Conservation (phyloP, 2,113 vertebrate species). For the Physeter macrocephalus region DNA sequence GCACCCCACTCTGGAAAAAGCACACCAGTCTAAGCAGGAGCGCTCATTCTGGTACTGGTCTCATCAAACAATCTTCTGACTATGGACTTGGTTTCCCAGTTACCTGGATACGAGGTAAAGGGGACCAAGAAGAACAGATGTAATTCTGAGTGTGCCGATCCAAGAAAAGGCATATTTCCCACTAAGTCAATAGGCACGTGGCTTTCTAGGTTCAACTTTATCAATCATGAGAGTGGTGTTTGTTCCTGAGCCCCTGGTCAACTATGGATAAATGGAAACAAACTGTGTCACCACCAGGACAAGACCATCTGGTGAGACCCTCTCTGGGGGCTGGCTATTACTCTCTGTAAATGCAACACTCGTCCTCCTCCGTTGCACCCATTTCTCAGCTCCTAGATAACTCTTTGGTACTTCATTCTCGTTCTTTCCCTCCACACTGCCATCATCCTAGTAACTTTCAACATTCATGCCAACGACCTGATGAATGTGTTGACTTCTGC, state of each 20-base stretch:
- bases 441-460: neutral
- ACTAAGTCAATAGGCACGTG: neutral
- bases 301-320: neutral
- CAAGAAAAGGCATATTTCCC: neutral
- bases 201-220: neutral
- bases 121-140: neutral
- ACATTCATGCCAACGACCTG: neutral
- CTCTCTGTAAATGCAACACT: neutral
- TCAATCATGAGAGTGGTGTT: neutral
- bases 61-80: neutral
- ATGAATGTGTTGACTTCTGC: neutral
- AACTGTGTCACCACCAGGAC: neutral
- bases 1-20: neutral
- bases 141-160: neutral
- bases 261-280: neutral
- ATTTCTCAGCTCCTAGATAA: neutral
- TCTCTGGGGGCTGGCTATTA: neutral
- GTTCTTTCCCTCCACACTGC: neutral
- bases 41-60: neutral
- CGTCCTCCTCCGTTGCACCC: neutral
- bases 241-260: neutral
- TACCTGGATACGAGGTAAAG: neutral
- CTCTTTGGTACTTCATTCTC: neutral
- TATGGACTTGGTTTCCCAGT: neutral
- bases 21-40: neutral